Evolutionary conservation across 2,888 invertebrate genomes (phyloP).

Genomic region (Protodeltote pygarga): DNA sequence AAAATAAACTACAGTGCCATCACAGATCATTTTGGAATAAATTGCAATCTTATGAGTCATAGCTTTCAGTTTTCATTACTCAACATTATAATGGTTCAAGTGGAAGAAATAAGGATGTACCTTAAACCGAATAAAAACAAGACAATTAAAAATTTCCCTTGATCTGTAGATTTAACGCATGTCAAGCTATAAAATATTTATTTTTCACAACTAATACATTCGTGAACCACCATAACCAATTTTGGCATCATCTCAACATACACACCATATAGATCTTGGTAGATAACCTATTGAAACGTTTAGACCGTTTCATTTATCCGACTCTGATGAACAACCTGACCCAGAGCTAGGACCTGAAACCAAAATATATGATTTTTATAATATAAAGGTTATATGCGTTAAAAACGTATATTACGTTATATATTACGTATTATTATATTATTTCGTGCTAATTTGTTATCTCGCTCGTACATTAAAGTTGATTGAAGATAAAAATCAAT

Average conservation of each 20-base stretch:
- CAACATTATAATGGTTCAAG: constrained; percentile 1
- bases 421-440: too few relatives aligned
- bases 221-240: constrained; percentile 44
- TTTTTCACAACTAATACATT: constrained; percentile 50
- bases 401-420: too few relatives aligned
- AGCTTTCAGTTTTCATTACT: constrained; percentile 4
- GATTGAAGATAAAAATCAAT: too few relatives aligned
- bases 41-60: constrained; percentile 38
- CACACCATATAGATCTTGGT: constrained; percentile 51
- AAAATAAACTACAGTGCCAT: constrained; percentile 11
- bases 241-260: constrained; percentile 53
- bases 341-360: constrained; percentile 87
- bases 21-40: constrained; percentile 22
- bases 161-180: constrained; percentile 30
- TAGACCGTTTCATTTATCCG: constrained; percentile 74
- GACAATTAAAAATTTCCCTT: constrained; percentile 25
- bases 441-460: too few relatives aligned
- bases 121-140: constrained; percentile 27
- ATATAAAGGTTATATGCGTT: too few relatives aligned
- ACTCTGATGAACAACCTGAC: constrained; percentile 88
- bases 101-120: constrained; percentile 5
- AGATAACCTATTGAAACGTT: constrained; percentile 51
- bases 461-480: too few relatives aligned
- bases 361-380: constrained; percentile 14
- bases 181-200: constrained; percentile 41